Base-by-base conservation (phyloP, 1,140 invertebrate genomes). In the Rhopalosiphum padi region DNA sequence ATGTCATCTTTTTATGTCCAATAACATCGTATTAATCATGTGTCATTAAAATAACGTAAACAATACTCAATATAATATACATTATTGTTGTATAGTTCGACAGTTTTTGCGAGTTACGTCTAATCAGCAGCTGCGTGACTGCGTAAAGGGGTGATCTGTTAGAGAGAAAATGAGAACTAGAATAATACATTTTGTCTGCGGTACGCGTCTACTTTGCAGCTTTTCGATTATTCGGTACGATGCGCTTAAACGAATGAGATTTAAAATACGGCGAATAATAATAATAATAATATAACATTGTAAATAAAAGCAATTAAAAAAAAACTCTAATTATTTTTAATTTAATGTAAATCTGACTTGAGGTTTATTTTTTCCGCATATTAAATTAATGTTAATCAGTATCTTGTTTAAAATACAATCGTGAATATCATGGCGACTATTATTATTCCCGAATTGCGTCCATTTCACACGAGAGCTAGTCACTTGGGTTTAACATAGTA, bases 211-310 rank as follows among this genome's bases (percentile, higher is more conserved):
- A 8, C 43, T 18, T 25, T 30, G 35, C 25, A 46, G 43, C 43
- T 87, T 87, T 87, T 87, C 15, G 30, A 87, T 87, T 30, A 48
- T 87, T 87, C 85, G 43, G 4, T n/a, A 87, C 83, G 83, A 85
- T 41, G n/a, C 43, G 25, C 43, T 15, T 15, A 46, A 87, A 30
- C 30, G 30, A 46, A 30, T 21, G 30, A 48, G 7, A 21, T 48
- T 48, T 46, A 41, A 85, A 41, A 85, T 85, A 25, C 25, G 2
- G 30, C 0, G 18, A 46, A 87, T 46, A 48, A 30, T 25, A 23
- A 87, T 46, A 48, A 30, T 25, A 23, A 83, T 22, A 82, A 18
- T 23, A 8, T 41, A 37, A 41, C 25, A 85, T 9, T 23, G 2
- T 25, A 25, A 30, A 21, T 37, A 86, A 86, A 30, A 86, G 25